phyloP scores from a whole-genome alignment of 1,140 invertebrate genomes.

The Heliconius nattereri region DNA sequence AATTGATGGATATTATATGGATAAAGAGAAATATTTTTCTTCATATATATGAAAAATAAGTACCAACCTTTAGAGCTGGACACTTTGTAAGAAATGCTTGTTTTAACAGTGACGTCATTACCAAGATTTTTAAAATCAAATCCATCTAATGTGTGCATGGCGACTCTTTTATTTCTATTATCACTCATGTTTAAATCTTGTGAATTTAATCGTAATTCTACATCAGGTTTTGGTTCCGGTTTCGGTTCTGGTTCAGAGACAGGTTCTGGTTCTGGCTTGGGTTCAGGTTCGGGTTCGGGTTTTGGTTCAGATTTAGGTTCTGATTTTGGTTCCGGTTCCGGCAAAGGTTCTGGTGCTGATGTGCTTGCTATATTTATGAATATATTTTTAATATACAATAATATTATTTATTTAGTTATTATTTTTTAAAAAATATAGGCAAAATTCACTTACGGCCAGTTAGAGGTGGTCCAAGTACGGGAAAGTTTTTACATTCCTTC shows the following conservation, averaged over 20 bases:
- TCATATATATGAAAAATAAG: background rate
- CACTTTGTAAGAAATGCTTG: conserved; percentile 87
- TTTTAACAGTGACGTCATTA: conserved; percentile 85
- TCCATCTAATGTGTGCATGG: conserved; percentile 74
- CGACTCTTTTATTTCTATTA: conserved; percentile 80
- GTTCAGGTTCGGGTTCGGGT: conserved; percentile 55
- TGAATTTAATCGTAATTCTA: conserved; percentile 47
- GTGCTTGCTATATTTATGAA: conserved; percentile 54
- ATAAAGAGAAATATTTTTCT: background rate
- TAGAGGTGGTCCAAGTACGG: conserved; percentile 82
- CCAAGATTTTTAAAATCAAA: conserved; percentile 76
- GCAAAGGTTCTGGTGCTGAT: conserved; percentile 50
- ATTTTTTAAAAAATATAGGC: background rate
- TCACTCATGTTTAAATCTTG: conserved; percentile 50
- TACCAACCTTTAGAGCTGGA: conserved; percentile 80
- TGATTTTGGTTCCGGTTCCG: conserved; percentile 64
- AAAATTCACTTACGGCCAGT: conserved; percentile 51
- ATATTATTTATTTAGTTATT: too few relatives aligned
- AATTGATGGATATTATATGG: too few relatives aligned
- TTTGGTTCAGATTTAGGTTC: conserved; percentile 67
- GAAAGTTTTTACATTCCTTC: conserved; percentile 89
- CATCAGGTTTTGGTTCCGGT: conserved; percentile 60
- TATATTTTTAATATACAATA: background rate
- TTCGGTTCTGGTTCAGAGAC: conserved; percentile 52
- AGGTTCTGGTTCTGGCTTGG: conserved; percentile 67